A percentile compares a stretch with the other conserved stretches of the same genome.
phyloP scores from a whole-genome alignment of 2,797 vertebrate species.

The Lacerta bilineata region DNA sequence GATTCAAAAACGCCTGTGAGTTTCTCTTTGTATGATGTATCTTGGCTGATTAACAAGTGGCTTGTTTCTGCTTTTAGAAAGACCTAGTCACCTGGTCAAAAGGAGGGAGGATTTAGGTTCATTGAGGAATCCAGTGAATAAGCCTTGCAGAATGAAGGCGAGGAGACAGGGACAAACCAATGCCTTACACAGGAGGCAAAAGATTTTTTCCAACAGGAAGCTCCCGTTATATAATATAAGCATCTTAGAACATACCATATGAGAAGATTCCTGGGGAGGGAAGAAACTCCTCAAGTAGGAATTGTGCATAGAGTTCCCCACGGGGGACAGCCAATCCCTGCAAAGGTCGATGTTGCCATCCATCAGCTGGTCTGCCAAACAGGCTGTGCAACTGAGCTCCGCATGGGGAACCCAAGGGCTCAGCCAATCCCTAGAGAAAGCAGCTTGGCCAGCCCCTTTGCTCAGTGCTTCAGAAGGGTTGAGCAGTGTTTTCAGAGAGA shows the following conservation, averaged over 20 bases:
- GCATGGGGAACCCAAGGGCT: no score
- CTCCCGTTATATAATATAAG: neutral
- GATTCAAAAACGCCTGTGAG: neutral
- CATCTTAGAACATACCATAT: neutral
- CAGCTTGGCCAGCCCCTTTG: no score
- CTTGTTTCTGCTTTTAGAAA: neutral
- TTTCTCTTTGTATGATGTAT: neutral
- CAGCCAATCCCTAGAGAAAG: no score
- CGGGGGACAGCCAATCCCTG: no score
- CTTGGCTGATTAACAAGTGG: neutral
- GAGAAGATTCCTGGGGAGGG: neutral
- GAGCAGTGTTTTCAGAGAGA: no score
- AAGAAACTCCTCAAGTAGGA: neutral
- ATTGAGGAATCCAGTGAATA: neutral
- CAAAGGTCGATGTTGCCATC: no score
- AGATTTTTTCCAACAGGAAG: neutral
- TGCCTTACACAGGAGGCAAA: neutral
- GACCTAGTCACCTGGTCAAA: no score
- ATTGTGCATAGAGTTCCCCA: neutral
- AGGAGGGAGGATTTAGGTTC: neutral
- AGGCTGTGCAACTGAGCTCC: no score
- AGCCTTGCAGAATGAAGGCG: neutral
- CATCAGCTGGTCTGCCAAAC: no score
- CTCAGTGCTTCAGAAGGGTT: no score
- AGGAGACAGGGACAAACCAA: neutral